Evolutionary conservation across 2,113 vertebrate species (phyloP).

Genomic region (Beaufortia kweichowensis): DNA sequence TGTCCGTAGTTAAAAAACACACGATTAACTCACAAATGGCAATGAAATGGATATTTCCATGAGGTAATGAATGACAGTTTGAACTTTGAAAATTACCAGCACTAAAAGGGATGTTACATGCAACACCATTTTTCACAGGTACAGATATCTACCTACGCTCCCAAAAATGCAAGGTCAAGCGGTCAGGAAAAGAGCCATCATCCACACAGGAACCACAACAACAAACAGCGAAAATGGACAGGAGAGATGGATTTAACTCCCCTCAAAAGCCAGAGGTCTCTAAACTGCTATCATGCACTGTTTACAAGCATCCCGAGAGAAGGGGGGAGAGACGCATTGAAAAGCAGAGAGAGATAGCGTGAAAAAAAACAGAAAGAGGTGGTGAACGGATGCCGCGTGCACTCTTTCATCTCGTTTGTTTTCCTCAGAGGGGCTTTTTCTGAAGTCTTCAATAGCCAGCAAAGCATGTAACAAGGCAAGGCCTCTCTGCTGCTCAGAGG

Average conservation of each 20-base stretch:
- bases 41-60: slow-evolving; percentile 54
- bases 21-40: slow-evolving; percentile 39
- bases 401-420: slow-evolving; percentile 59
- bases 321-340: slow-evolving; percentile 29
- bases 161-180: slow-evolving; percentile 59
- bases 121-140: slow-evolving; percentile 33
- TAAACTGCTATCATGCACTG: slow-evolving; percentile 58
- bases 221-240: slow-evolving; percentile 58
- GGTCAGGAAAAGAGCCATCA: slow-evolving; percentile 56
- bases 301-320: slow-evolving; percentile 55
- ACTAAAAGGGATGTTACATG: slow-evolving; percentile 61
- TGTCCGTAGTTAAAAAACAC: slow-evolving; percentile 21
- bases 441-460: slow-evolving; percentile 62
- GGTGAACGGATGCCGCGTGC: slow-evolving; percentile 43
- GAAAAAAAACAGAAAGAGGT: slow-evolving; percentile 35
- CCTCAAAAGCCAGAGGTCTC: slow-evolving; percentile 52
- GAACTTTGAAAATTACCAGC: slow-evolving; percentile 62
- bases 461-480: slow-evolving; percentile 59
- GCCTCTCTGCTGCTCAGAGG: slow-evolving; percentile 44
- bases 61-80: slow-evolving; percentile 61
- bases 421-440: slow-evolving; percentile 57
- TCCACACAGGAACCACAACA: slow-evolving; percentile 50
- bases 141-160: slow-evolving; percentile 59
- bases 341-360: slow-evolving; percentile 42
- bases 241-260: slow-evolving; percentile 50